Evolutionary conservation across 2,113 vertebrate genomes (phyloP).

Genomic region (Bettongia penicillata): DNA sequence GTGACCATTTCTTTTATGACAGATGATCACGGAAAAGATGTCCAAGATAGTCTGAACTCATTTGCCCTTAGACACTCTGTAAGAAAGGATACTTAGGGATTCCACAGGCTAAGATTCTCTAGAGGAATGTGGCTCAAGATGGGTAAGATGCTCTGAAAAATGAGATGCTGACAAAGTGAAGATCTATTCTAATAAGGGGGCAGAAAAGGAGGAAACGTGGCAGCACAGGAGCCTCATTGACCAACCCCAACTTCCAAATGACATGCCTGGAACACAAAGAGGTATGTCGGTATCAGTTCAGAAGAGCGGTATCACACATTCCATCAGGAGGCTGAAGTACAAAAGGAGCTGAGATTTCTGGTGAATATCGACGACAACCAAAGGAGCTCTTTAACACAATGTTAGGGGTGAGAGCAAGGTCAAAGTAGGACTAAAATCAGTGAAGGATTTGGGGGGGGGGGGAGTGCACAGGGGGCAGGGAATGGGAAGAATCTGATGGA

Average conservation of each 20-base stretch:
- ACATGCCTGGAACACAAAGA: no score
- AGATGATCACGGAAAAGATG: neutral
- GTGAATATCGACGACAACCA: neutral
- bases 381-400: neutral
- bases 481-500: neutral
- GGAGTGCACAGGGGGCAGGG: neutral
- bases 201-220: neutral
- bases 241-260: neutral
- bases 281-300: neutral
- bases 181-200: neutral
- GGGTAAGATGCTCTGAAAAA: neutral
- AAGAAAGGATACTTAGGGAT: neutral
- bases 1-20: neutral
- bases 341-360: neutral
- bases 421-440: neutral
- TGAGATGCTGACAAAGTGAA: neutral
- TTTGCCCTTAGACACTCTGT: neutral
- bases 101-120: neutral
- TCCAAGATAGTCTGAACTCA: neutral
- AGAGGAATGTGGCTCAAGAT: neutral
- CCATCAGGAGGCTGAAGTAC: neutral
- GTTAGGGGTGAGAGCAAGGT: neutral
- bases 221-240: neutral
- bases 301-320: neutral
- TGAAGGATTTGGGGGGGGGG: no score